Evolutionary conservation across 2,113 vertebrate species (phyloP).

Genomic region (Sterrhoptilus dennistouni): DNA sequence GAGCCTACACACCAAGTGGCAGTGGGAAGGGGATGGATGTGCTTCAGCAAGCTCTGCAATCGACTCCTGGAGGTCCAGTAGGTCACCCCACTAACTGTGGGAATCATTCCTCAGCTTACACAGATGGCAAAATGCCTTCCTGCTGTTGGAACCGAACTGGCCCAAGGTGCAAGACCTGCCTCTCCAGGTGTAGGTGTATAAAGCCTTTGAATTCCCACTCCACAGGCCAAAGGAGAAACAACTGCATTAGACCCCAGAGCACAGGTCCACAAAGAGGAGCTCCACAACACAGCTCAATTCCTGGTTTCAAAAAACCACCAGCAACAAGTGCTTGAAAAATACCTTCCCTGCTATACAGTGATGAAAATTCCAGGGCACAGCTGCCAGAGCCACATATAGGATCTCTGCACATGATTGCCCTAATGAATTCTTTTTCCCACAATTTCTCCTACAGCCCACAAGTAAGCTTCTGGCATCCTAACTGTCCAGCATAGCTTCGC

Average conservation of each 20-base stretch:
- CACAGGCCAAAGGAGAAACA: neutral
- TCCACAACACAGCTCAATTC: rapidly evolving
- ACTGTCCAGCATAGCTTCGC: rapidly evolving
- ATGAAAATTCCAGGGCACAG: neutral
- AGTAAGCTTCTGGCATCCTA: neutral
- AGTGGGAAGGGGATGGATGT: rapidly evolving
- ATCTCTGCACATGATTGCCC: neutral
- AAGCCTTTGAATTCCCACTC: neutral
- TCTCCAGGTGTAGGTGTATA: rapidly evolving
- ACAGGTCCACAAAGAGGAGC: neutral
- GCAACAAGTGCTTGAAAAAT: neutral
- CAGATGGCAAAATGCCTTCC: neutral
- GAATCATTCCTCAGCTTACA: neutral
- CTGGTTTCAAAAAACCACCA: neutral
- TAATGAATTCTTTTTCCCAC: neutral
- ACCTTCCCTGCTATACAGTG: neutral
- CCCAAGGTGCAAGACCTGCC: neutral
- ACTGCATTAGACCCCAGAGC: neutral
- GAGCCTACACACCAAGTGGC: neutral
- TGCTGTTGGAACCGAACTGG: neutral
- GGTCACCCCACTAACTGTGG: neutral
- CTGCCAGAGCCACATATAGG: neutral
- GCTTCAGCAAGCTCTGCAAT: neutral
- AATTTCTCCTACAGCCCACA: neutral
- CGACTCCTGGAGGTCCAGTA: rapidly evolving